Base-by-base conservation (phyloP, 2,113 vertebrate species). In the Zosterops hypoxanthus region DNA sequence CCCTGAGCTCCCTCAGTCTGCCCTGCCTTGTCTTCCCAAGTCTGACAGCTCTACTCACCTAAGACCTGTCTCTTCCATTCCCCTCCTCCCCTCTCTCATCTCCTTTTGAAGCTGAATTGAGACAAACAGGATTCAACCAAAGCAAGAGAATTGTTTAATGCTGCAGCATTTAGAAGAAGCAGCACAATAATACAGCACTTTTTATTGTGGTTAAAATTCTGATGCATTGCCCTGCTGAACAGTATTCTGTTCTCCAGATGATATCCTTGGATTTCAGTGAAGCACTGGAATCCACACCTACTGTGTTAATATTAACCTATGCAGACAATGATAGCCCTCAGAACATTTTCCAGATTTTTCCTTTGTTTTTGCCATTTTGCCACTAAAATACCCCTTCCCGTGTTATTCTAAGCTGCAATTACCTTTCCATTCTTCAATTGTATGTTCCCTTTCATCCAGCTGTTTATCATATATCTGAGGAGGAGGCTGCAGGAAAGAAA, bases 351-450 rank as follows among this genome's bases (percentile, higher is more conserved):
- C 46, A 3, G 3, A 18, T n/a, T 87, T 84, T 85, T 15, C 2
- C 26, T 57, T 13, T 7, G 16, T 47, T 3, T 2, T 33, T 26
- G 33, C 29, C 2, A 2, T 72, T 76, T 46, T 29, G 5, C 69
- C 24, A 52, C 42, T 65, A 20, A 65, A 83, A 70, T 26, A 33
- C 3, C 14, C 46, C 59, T 88, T 71, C 19, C 41, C 24, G 13
- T 26, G 7, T 29, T 79, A 77, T 80, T 75, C 33, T 36, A 72
- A 94, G 49, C 31, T 22, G 49, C 4, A 10, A 31, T 97, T 98
- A 99, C 99, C 99, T 99, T 99, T 99, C 99, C 99, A 99, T 97
- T 99, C 99, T 95, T 99, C 99, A 19, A 99, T 99, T 86, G 99
- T 99, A 94, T 99, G 99, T 98, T 99, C 99, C 98, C 99, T 99